Conservation (phyloP, 92 coral and sea anemone genomes). For the Siderastrea radians region DNA sequence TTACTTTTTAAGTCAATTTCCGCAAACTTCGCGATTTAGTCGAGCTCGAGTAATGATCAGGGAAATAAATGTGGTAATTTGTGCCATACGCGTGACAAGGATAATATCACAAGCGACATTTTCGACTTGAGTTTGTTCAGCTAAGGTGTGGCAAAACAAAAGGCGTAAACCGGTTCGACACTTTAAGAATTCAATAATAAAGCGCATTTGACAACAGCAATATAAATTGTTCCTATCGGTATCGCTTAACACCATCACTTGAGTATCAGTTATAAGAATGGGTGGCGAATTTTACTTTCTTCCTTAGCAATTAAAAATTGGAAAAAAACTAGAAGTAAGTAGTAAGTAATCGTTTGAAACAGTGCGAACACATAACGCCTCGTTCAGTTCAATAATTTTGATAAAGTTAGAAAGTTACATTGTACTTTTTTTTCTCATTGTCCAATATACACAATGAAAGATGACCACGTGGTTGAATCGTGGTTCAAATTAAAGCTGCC, state of each 20-base stretch:
- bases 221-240: background rate
- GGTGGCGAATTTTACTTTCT: background rate
- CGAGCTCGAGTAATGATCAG: background rate
- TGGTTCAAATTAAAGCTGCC: constrained; percentile 23
- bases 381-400: constrained; percentile 15
- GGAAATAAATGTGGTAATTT: constrained; percentile 3
- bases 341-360: background rate
- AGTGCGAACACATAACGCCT: background rate
- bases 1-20: background rate
- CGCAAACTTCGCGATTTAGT: background rate
- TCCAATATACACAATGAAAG: constrained; percentile 27
- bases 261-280: too few species aligned
- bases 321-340: background rate
- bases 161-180: constrained; percentile 15
- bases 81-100: constrained; percentile 18
- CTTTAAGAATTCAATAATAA: constrained; percentile 20
- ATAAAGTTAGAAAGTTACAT: background rate
- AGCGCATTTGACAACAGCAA: constrained; percentile 9
- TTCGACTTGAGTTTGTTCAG: constrained; percentile 27
- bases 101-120: constrained; percentile 1
- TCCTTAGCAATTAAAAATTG: background rate
- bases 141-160: constrained; percentile 18
- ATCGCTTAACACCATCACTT: background rate
- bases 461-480: constrained; percentile 33
- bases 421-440: constrained; percentile 18